Evolutionary conservation across 2,888 invertebrate species (phyloP), one percentile per base, ranked within the genome.

Genomic region (Geophilus truncorum): DNA sequence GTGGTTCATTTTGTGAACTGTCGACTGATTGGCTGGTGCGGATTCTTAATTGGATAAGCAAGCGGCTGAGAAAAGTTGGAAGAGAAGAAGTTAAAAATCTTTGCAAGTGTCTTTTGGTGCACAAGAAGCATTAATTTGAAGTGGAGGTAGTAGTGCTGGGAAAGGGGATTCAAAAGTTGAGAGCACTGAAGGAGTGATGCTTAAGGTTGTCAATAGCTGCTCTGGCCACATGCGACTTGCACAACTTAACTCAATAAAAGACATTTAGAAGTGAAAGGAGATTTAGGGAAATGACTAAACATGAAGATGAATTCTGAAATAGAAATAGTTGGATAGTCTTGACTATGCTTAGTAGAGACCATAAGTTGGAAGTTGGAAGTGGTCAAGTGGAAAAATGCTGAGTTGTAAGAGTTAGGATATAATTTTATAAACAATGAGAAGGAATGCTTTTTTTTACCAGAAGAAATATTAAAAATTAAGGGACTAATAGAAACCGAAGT

Each of bases 41-140:
- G 62, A 62, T 62, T 62, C 62, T 62, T 62, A 62, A 62, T 62
- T 62, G 62, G 62, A 62, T 62, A 62, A 62, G 62, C 62, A 62
- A 45, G 62, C 62, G 28, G 23, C 15, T 62, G 62, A 25, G 28
- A 62, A 62, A 62, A 62, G 62, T 62, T 62, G 62, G 62, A 45
- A 45, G 45, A 5, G 45, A 45, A 45, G 45, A 45, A 45, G 45
- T 45, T 45, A 45, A 45, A 45, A 18, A 4, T 32, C 18, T 45
- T 45, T 45, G 45, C 45, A 18, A 45, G 45, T n/a, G 15, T 9
- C 62, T 23, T 23, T 62, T 62, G 62, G 62, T 62, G 25, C 23
- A 62, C 5, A 28, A 23, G 62, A 25, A 25, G 62, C 62, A 62
- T 23, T 62, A 62, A 62, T 62, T 25, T 62, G 62, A 7, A 62